These are phyloP conservation scores for Ctena decussata DNA, from an alignment of 2,888 invertebrate genomes.

Conservation along the genomic window DNA sequence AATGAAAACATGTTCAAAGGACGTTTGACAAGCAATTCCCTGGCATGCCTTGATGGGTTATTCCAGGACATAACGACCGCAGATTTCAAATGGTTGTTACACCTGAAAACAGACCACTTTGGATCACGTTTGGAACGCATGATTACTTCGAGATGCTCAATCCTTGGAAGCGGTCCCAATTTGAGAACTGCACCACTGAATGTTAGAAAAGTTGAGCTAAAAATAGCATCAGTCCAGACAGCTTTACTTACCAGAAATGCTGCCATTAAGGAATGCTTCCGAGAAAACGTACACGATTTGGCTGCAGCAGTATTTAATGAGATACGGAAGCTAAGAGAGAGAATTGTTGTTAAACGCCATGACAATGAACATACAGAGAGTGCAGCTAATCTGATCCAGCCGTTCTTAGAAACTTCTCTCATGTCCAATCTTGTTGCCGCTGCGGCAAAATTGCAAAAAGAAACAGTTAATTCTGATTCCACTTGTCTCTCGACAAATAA, in stretches of 20 bases:
- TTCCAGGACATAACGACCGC: no score
- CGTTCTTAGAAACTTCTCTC: background rate
- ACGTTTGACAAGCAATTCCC: no score
- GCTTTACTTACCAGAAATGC: no score
- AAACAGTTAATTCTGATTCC: no score
- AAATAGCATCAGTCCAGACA: no score
- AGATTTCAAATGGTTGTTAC: background rate
- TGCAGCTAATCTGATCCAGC: background rate
- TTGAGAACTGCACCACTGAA: background rate
- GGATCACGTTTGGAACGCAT: background rate
- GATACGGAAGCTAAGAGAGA: no score
- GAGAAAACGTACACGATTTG: no score
- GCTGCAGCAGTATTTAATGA: no score
- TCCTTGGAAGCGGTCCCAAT: background rate
- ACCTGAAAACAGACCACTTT: background rate
- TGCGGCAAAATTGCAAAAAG: background rate
- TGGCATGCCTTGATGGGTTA: no score
- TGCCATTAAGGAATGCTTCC: no score
- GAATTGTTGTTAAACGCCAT: background rate
- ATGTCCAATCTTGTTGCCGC: background rate
- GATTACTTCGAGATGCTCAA: background rate
- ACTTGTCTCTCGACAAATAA: no score
- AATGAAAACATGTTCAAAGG: slow-evolving; percentile 31
- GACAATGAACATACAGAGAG: background rate
- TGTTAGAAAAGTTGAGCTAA: background rate